These are phyloP conservation scores for Probaryconus sp. DNA, from an alignment of 1,140 invertebrate species.

Conservation along the genomic window DNA sequence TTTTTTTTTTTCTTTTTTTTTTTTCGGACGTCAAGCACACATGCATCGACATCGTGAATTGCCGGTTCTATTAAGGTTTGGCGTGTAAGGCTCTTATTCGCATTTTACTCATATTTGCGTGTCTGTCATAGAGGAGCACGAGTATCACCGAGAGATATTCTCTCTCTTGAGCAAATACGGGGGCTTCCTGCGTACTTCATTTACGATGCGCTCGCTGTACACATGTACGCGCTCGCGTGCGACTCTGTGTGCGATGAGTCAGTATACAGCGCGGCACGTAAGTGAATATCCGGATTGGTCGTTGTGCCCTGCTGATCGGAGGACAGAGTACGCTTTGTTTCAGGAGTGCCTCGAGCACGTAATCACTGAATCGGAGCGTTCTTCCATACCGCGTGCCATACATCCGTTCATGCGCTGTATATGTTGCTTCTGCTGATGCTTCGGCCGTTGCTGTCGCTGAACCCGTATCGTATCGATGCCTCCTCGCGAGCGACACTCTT, in stretches of 20 bases:
- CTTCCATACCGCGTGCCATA: constrained; percentile 63
- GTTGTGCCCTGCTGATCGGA: constrained; percentile 61
- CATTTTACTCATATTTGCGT: constrained; percentile 47
- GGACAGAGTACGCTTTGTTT: constrained; percentile 74
- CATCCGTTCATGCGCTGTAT: constrained; percentile 55
- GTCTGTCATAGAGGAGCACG: constrained; percentile 43
- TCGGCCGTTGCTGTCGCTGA: constrained; percentile 23
- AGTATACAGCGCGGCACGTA: constrained; percentile 44
- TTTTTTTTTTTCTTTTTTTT: too few species aligned
- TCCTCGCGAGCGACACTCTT: constrained; percentile 17
- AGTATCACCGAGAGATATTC: constrained; percentile 39
- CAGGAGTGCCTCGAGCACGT: constrained; percentile 70
- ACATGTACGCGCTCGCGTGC: constrained; percentile 16
- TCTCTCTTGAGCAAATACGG: constrained; percentile 56
- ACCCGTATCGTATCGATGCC: constrained; percentile 43
- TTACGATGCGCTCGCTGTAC: constrained; percentile 43
- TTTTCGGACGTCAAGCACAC: constrained; percentile 20
- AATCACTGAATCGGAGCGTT: constrained; percentile 65
- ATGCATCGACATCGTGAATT: constrained; percentile 15
- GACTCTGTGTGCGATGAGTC: constrained; percentile 34
- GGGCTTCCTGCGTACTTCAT: constrained; percentile 56
- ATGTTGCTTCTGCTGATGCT: too few species aligned
- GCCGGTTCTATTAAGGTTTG: constrained; percentile 39
- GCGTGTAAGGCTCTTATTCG: constrained; percentile 43
- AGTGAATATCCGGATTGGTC: constrained; percentile 70